Evolutionary conservation across 2,888 invertebrate species (phyloP).

Genomic region (Drosophila putrida): DNA sequence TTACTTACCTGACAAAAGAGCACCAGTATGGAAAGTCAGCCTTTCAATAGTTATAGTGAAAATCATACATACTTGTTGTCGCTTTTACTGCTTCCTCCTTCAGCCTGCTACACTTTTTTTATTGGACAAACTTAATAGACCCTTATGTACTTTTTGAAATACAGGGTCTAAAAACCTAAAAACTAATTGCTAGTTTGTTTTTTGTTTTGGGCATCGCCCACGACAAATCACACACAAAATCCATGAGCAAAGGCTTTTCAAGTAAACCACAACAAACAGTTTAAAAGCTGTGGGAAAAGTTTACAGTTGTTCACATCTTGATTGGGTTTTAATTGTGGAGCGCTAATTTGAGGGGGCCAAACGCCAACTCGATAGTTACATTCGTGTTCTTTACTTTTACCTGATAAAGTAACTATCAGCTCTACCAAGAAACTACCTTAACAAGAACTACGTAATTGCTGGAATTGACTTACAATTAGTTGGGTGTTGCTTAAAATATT

Average conservation of each 20-base stretch:
- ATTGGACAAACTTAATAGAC: no score
- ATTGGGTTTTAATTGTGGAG: slow-evolving; percentile 72
- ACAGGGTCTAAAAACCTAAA: slow-evolving; percentile 21
- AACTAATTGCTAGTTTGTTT: slow-evolving; percentile 75
- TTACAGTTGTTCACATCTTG: slow-evolving; percentile 67
- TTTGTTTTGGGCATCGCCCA: slow-evolving; percentile 59
- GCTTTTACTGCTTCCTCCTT: no score
- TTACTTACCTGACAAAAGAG: no score
- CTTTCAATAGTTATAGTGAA: no score
- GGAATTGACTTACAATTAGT: slow-evolving; percentile 36
- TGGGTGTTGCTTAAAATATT: slow-evolving; percentile 21
- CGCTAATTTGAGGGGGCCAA: slow-evolving; percentile 60
- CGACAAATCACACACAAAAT: slow-evolving; percentile 35
- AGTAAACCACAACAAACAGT: slow-evolving; percentile 54
- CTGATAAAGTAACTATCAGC: slow-evolving; percentile 26
- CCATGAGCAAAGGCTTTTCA: slow-evolving; percentile 32
- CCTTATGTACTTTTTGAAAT: no score
- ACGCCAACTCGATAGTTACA: slow-evolving; percentile 44
- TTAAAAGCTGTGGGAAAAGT: slow-evolving; percentile 70
- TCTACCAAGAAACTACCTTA: slow-evolving; percentile 16
- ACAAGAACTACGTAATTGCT: slow-evolving; percentile 44
- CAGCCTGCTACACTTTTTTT: no score
- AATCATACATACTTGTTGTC: no score
- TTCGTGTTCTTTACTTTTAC: slow-evolving; percentile 12
- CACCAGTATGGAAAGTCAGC: no score